Evolutionary conservation across 2,113 vertebrate genomes (phyloP), one percentile per base, ranked within the genome.

Genomic region (Xiphophorus maculatus): DNA sequence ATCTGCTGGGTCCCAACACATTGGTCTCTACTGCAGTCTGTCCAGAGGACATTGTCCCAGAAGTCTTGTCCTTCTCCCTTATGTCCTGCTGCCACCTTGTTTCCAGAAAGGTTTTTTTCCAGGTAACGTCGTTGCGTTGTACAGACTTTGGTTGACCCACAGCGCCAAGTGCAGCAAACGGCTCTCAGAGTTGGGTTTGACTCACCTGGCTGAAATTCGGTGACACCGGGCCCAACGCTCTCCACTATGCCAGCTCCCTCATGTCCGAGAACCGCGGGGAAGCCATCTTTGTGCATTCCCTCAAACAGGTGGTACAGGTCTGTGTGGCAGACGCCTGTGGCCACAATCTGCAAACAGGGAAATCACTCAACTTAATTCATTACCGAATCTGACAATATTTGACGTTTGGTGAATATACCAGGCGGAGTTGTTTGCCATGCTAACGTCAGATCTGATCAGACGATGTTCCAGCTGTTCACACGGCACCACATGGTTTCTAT

Each of bases 241-340:
- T 97, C 96, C 54, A 97, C 95, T 5, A 96, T 91, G 2, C 96
- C 96, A 3, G 94, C 95, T 48, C 93, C 96, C 88, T 97, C 96
- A 0, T 97, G 96, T 4, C 96, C 96, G 4, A 95, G 94, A 15
- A 97, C 94, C 1, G 91, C 79, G 22, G 96, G 96, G 83, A 95
- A 97, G 5, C 92, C 87, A 0, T 88, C 72, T 15, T 89, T 81
- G 0, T 94, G 84, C 86, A 95, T 91, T 1, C 19, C 51, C 1
- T 96, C 95, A 77, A 89, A 82, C 22, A 94, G 60, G 67, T 96
- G 65, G 29, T 95, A 94, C 11, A 95, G 80, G 62, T 97, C 96
- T 0, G 96, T 93, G 76, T 87, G 89, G 84, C 97, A 98, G 70
- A 98, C 90, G 3, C 93, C 94, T 0, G 95, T 89, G 2, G 96